A percentile compares a stretch with the other conserved stretches of the same genome.
Evolutionary conservation across 35 echinoderm and acorn worm genomes (phyloP).

Genomic region (Holothuria glaberrima): DNA sequence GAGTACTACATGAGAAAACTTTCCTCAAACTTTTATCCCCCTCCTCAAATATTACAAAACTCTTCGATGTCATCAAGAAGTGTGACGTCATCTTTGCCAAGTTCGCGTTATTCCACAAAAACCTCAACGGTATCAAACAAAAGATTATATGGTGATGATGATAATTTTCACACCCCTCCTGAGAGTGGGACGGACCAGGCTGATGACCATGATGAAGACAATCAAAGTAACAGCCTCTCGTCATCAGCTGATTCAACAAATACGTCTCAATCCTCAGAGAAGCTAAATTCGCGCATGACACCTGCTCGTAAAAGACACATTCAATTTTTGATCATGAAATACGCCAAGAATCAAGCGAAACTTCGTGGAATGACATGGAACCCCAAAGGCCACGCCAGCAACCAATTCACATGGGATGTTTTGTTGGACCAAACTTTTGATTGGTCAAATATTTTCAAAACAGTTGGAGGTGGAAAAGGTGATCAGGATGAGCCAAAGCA

Average conservation of each 20-base stretch:
- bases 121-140: not conserved
- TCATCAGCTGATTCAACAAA: not conserved
- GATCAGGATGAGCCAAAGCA: constrained; percentile 6
- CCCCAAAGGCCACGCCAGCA: not conserved
- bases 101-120: too few species aligned
- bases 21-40: not conserved
- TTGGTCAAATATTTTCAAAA: constrained; percentile 56
- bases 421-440: constrained; percentile 38
- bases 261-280: not conserved
- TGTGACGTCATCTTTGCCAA: too few species aligned
- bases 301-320: constrained; percentile 31
- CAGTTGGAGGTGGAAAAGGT: not conserved
- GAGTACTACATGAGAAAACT: constrained; percentile 18
- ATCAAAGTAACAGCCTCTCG: not conserved
- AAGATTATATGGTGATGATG: not conserved
- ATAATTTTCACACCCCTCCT: not conserved
- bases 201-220: too few species aligned
- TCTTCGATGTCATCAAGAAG: too few species aligned
- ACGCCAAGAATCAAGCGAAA: constrained; percentile 61
- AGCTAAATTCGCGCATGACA: constrained; percentile 21
- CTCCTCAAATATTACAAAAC: too few species aligned
- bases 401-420: not conserved
- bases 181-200: not conserved
- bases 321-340: constrained; percentile 62
- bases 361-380: constrained; percentile 49